These are phyloP conservation scores for Cyanoramphus novaezelandiae DNA, from an alignment of 2,113 vertebrate species.

Conservation along the genomic window DNA sequence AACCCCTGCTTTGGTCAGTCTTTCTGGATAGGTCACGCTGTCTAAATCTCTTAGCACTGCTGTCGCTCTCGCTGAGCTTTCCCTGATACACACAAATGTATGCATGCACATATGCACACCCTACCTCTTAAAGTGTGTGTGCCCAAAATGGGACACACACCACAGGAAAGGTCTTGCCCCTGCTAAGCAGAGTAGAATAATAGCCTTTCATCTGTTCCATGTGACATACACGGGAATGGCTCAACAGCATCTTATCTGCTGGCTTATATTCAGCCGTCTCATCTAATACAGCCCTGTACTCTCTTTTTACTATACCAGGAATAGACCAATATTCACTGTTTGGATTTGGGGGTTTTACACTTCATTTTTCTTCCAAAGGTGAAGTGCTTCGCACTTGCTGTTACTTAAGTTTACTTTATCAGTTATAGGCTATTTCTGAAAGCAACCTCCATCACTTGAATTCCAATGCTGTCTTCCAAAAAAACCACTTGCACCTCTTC, in stretches of 20 bases:
- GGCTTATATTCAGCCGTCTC: background rate
- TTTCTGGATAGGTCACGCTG: background rate
- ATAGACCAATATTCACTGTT: background rate
- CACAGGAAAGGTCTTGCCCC: background rate
- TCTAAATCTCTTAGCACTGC: background rate
- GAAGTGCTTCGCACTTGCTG: background rate
- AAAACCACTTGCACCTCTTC: background rate
- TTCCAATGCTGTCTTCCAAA: background rate
- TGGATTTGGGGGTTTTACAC: background rate
- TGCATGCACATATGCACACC: background rate
- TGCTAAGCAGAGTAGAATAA: slow-evolving; percentile 1
- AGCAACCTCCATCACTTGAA: background rate
- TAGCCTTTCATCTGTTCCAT: background rate
- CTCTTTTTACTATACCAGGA: background rate
- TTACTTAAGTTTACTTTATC: background rate
- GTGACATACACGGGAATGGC: background rate
- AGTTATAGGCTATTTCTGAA: background rate
- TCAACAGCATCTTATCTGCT: background rate
- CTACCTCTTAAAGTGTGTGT: background rate
- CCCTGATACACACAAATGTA: background rate
- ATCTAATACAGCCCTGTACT: background rate
- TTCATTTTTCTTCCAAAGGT: background rate
- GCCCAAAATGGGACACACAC: background rate
- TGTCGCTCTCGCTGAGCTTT: background rate
- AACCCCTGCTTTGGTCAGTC: background rate